Base-by-base conservation (phyloP, 1,140 invertebrate species). In the Heliconius himera region DNA sequence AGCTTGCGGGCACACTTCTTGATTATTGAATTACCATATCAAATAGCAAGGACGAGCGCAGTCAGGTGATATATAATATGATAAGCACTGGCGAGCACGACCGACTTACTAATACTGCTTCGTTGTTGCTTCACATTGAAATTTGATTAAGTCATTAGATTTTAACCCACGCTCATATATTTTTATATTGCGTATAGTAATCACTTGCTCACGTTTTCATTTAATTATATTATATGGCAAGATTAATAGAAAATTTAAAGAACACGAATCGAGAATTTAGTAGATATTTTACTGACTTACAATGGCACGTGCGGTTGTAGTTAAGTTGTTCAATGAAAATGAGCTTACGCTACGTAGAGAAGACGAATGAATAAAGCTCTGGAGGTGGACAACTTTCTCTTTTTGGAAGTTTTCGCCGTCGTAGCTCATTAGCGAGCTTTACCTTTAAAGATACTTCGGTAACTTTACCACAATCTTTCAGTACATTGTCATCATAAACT, bases 361-460 rank as follows among this genome's bases (percentile, higher is more conserved):
- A 87, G 88, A 90, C 82, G 85, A 80, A 84, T 91, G 81, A 84
- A 87, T 85, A 87, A 82, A 84, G 83, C 83, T 81, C 82, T 83
- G 89, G 89, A 89, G 89, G 89, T 89, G 85, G 89, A 89, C 92
- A 89, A 91, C 92, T 92, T 92, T 91, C 91, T 89, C 88, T 93
- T 90, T 85, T 84, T 78, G 74, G 79, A 80, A 85, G 71, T 84
- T 82, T 87, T 84, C 60, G 60, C 60, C 60, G 11, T 29, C 60
- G 82, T 83, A 74, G 76, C 6, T 84, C 83, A 84, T 73, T 76
- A 73, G 60, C 13, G 18, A 36, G 36, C 46, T 56, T 56, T 11
- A 22, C 54, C 54, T 22, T 56, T 56, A 56, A 56, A 22, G 6
- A 46, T 51, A 51, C 18, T 20, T 8, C 49, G 18, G 16, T 51